Evolutionary conservation across 2,797 vertebrate species (phyloP).

Genomic region (Cyclura pinguis): DNA sequence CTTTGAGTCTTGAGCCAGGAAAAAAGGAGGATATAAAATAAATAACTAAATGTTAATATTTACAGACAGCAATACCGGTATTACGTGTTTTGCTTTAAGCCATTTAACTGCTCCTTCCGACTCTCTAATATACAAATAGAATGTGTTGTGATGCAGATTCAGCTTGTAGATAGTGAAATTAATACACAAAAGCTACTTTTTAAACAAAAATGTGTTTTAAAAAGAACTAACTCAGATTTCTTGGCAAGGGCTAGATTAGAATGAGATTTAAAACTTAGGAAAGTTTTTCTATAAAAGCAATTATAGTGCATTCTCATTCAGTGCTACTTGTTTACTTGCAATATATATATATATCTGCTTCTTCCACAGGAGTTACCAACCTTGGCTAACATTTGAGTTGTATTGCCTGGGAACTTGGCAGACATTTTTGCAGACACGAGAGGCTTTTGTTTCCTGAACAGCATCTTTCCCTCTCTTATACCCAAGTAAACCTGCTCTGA

Average conservation of each 20-base stretch:
- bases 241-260: not conserved
- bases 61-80: not conserved
- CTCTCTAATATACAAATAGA: not conserved
- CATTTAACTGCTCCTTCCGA: not conserved
- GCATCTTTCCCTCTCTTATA: not conserved
- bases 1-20: too few species aligned
- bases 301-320: not conserved
- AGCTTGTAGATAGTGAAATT: not conserved
- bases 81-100: not conserved
- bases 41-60: not conserved
- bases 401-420: not conserved
- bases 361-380: not conserved
- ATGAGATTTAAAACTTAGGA: not conserved
- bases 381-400: not conserved
- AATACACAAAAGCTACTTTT: not conserved
- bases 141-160: not conserved
- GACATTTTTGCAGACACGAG: not conserved
- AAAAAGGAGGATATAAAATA: too few species aligned
- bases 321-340: not conserved
- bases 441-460: not conserved
- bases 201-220: not conserved
- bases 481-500: not conserved
- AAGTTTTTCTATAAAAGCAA: not conserved
- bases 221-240: not conserved
- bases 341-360: not conserved